These are phyloP conservation scores for Drosophila antonietae DNA, from an alignment of 2,888 invertebrate species.

Conservation along the genomic window DNA sequence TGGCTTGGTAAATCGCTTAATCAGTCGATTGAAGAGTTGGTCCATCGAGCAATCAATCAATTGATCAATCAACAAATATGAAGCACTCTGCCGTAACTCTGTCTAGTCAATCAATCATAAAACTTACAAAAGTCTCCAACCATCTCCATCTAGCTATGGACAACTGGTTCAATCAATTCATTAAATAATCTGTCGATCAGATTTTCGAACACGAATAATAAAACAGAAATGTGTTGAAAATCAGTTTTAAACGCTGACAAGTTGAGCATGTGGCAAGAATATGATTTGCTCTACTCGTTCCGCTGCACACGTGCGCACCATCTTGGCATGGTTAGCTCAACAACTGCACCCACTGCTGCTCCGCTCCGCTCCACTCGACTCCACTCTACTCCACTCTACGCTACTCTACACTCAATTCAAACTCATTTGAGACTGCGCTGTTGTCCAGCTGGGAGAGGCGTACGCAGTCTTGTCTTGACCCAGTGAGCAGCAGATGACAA, in stretches of 20 bases:
- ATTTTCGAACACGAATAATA: background rate
- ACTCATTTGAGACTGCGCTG: background rate
- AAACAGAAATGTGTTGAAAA: slow-evolving; percentile 3
- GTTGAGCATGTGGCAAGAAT: slow-evolving; percentile 2
- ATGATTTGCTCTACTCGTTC: slow-evolving; percentile 5
- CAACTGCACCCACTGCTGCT: slow-evolving; percentile 5
- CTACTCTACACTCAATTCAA: background rate
- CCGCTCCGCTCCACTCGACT: background rate
- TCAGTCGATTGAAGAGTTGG: background rate
- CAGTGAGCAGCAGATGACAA: slow-evolving; percentile 66
- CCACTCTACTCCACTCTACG: background rate
- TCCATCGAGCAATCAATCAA: background rate
- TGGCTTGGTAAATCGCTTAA: too few species aligned
- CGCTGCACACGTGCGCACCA: slow-evolving; percentile 20
- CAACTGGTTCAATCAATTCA: background rate
- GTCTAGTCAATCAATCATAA: background rate
- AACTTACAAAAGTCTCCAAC: background rate
- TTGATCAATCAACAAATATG: background rate
- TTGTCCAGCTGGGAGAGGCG: slow-evolving; percentile 11
- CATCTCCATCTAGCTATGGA: background rate
- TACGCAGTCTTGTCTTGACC: slow-evolving; percentile 60
- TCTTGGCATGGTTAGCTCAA: background rate
- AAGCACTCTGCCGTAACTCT: too few species aligned
- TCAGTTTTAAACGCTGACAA: slow-evolving; percentile 6
- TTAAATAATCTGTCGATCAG: background rate